Evolutionary conservation across 2,113 vertebrate species (phyloP).

Genomic region (Cebidichthys violaceus): DNA sequence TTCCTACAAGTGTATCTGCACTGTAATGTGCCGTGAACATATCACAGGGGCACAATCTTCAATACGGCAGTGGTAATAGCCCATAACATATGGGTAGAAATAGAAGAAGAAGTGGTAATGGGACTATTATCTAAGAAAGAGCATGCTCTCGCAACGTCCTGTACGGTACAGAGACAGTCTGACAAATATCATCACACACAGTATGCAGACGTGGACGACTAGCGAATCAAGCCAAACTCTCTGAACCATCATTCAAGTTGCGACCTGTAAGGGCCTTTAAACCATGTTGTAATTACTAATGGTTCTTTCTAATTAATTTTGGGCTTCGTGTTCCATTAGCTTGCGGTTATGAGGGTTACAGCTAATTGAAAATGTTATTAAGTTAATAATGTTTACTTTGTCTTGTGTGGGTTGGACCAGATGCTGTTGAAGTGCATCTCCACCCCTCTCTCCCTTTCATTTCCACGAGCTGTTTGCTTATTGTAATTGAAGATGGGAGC

Average conservation of each 20-base stretch:
- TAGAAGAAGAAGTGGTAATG: slow-evolving; percentile 49
- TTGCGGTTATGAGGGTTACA: slow-evolving; percentile 79
- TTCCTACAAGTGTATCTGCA: slow-evolving; percentile 59
- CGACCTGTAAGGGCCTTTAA: slow-evolving; percentile 65
- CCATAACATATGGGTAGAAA: slow-evolving; percentile 57
- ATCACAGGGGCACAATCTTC: slow-evolving; percentile 53
- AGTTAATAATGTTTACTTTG: slow-evolving; percentile 80
- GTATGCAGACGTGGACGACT: slow-evolving; percentile 26
- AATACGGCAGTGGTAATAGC: slow-evolving; percentile 68
- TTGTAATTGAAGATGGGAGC: slow-evolving; percentile 87
- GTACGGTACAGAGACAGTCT: not conserved
- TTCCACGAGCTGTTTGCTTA: slow-evolving; percentile 89
- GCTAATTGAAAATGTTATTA: slow-evolving; percentile 82
- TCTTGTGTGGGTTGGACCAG: slow-evolving; percentile 64
- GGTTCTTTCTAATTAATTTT: slow-evolving; percentile 75
- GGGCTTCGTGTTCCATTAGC: slow-evolving; percentile 78
- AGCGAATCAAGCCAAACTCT: slow-evolving; percentile 58
- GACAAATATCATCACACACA: slow-evolving; percentile 14
- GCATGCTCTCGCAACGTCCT: slow-evolving; percentile 6
- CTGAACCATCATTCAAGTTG: slow-evolving; percentile 57
- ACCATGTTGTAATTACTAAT: slow-evolving; percentile 74
- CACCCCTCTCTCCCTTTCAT: slow-evolving; percentile 42
- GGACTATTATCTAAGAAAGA: slow-evolving; percentile 53
- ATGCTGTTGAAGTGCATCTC: slow-evolving; percentile 41
- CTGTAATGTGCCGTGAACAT: slow-evolving; percentile 66